Percentiles rank a stretch among this genome's conserved stretches.
phyloP scores from a whole-genome alignment of 2,888 invertebrate genomes.

The Phaonia tiefii region DNA sequence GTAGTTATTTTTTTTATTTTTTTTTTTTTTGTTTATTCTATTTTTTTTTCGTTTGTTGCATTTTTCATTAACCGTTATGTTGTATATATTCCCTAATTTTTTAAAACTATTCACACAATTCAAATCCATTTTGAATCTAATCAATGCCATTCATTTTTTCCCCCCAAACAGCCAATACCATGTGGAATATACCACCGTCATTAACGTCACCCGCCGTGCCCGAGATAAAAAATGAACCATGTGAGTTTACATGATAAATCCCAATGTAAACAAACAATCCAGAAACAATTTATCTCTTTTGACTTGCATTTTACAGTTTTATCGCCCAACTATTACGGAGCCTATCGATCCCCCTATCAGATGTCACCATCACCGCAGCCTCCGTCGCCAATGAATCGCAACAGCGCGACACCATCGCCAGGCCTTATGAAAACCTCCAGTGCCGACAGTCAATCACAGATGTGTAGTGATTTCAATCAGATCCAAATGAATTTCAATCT shows the following conservation, averaged over 20 bases:
- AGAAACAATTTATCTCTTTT: too few species aligned
- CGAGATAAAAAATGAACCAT: slow-evolving; percentile 74
- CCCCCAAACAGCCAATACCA: slow-evolving; percentile 44
- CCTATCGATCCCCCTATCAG: slow-evolving; percentile 70
- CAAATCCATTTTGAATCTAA: neutral
- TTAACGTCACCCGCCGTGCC: slow-evolving; percentile 59
- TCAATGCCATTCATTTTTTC: neutral
- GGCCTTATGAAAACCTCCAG: slow-evolving; percentile 63
- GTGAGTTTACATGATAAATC: slow-evolving; percentile 63
- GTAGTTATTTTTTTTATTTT: too few species aligned
- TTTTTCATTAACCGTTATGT: too few species aligned
- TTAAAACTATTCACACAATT: too few species aligned
- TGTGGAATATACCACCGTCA: slow-evolving; percentile 54
- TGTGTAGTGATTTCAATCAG: slow-evolving; percentile 60
- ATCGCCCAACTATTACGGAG: slow-evolving; percentile 69
- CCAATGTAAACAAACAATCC: slow-evolving; percentile 4
- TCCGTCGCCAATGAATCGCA: slow-evolving; percentile 71
- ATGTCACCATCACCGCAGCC: slow-evolving; percentile 75
- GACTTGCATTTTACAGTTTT: slow-evolving; percentile 65
- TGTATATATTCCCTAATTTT: too few species aligned
- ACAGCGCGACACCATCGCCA: slow-evolving; percentile 67
- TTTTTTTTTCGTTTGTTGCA: too few species aligned
- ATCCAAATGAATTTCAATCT: slow-evolving; percentile 60
- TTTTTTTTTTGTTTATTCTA: too few species aligned
- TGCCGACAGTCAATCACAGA: slow-evolving; percentile 60